Base-by-base conservation (phyloP, 2,113 vertebrate genomes). In the Heterotis niloticus region DNA sequence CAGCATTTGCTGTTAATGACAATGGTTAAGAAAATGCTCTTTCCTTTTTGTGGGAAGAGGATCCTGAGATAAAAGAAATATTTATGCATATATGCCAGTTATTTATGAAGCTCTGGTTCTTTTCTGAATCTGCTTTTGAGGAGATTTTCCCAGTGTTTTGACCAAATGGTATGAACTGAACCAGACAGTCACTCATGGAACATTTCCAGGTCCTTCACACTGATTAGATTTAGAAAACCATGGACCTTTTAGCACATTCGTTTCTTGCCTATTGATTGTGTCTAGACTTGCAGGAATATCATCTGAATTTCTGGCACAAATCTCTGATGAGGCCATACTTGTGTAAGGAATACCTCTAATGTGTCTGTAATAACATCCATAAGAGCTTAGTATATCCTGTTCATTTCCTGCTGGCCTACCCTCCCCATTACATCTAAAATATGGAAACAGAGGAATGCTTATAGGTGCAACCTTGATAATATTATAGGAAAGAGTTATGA, bases 171-270 rank as follows among this genome's bases (percentile, higher is more conserved):
- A 69, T 78, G 65, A 34, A n/a, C 11, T 57, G 52, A 68, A 59
- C 51, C 52, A 68, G 17, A 5, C 28, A 26, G 34, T 34, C 17
- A 23, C 20, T 68, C 28, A 29, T 62, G 77, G 77, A 78, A 23
- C 28, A 62, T 64, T n/a, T 71, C 77, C 67, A 69, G 64, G 56
- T 70, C 54, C 57, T 34, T 24, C 18, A 51, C 34, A 20, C 60
- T 79, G 60, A 79, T 79, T 79, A 74, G 69, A 79, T 79, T 73
- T 79, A 24, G 59, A 44, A 64, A n/a, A 12, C 70, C 59, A 44
- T 65, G 44, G 69, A 44, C 44, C 78, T 79, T 79, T 79, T 74
- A 79, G 70, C 70, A 73, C 69, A 23, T 79, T 74, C 29, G 34
- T 64, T 72, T 79, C 78, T 51, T 64, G 69, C 0, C 59, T 73